Evolutionary conservation across 2,888 invertebrate genomes (phyloP).

Genomic region (Taenaris catops): DNA sequence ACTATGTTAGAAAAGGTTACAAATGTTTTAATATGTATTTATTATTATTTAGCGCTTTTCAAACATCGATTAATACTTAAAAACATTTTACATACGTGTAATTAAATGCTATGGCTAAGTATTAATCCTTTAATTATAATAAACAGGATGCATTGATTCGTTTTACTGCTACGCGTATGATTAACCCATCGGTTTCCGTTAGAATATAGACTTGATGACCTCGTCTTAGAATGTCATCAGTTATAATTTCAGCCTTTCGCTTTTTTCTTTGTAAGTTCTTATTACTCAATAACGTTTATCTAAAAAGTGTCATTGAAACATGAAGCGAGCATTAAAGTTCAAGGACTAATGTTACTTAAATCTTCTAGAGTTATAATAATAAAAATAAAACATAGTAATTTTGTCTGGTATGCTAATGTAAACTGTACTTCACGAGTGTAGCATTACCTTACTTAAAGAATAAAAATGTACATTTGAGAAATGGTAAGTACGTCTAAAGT

Average conservation of each 20-base stretch:
- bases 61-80: too few species aligned
- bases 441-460: too few species aligned
- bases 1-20: too few species aligned
- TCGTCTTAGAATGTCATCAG: constrained; percentile 29
- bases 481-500: too few species aligned
- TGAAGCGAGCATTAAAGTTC: background rate
- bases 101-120: background rate
- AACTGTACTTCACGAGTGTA: too few species aligned
- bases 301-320: constrained; percentile 6
- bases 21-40: too few species aligned
- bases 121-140: constrained; percentile 2
- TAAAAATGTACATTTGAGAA: too few species aligned
- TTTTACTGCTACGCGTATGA: constrained; percentile 10
- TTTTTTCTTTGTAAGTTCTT: constrained; percentile 21
- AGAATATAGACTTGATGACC: constrained; percentile 24
- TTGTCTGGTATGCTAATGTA: too few species aligned
- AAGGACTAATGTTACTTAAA: background rate
- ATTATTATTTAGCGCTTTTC: too few species aligned
- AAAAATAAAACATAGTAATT: too few species aligned
- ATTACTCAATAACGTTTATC: constrained; percentile 4
- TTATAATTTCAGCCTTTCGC: constrained; percentile 30
- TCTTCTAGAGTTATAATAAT: too few species aligned
- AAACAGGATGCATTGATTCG: constrained; percentile 16
- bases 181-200: constrained; percentile 27
- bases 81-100: too few species aligned